Conservation (phyloP, 2,888 invertebrate species). For the Pasiphila rectangulata region DNA sequence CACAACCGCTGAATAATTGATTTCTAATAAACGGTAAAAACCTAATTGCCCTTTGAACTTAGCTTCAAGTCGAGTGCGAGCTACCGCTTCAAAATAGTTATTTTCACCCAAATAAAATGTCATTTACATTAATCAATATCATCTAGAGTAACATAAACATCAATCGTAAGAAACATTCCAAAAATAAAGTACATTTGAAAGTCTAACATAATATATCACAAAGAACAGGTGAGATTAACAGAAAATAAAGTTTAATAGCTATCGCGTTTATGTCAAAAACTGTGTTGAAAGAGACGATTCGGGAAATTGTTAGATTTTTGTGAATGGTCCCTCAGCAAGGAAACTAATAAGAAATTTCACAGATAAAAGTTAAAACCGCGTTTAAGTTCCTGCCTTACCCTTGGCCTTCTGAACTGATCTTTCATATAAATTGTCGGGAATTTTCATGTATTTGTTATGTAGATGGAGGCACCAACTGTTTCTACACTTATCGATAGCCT, state of each 20-base stretch:
- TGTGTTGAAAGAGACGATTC: not conserved
- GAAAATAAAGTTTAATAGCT: slow-evolving; percentile 31
- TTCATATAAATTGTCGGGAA: too few relatives aligned
- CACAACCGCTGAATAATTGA: slow-evolving; percentile 13
- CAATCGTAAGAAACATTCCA: slow-evolving; percentile 31
- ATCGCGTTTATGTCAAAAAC: slow-evolving; percentile 4
- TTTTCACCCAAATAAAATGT: slow-evolving; percentile 24
- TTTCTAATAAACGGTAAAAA: slow-evolving; percentile 8
- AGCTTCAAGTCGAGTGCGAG: slow-evolving; percentile 1
- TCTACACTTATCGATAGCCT: too few relatives aligned
- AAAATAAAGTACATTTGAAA: slow-evolving; percentile 30
- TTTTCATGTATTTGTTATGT: too few relatives aligned
- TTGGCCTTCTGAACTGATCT: not conserved
- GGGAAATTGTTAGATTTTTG: not conserved
- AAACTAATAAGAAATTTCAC: slow-evolving; percentile 17
- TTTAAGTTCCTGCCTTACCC: too few relatives aligned
- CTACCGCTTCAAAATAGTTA: not conserved
- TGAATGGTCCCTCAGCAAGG: slow-evolving; percentile 49
- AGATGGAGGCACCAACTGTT: too few relatives aligned
- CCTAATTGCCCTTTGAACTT: slow-evolving; percentile 25
- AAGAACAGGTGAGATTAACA: slow-evolving; percentile 52
- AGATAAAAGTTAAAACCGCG: not conserved
- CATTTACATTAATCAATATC: slow-evolving; percentile 20
- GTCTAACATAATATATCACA: slow-evolving; percentile 47
- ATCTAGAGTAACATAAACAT: slow-evolving; percentile 26